phyloP scores from a whole-genome alignment of 2,888 invertebrate species.

The Trachelus iudaicus region DNA sequence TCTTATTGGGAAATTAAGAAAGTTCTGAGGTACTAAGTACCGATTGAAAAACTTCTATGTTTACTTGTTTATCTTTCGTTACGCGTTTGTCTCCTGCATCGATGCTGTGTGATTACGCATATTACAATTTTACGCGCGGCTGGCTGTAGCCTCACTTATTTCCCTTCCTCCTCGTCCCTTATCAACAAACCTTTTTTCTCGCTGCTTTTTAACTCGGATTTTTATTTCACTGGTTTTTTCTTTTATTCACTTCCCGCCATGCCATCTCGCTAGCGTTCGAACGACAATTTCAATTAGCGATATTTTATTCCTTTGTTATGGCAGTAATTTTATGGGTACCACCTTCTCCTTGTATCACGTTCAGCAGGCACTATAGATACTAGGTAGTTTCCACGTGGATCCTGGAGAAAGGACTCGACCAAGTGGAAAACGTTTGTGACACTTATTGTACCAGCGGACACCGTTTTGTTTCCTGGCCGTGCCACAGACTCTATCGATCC shows the following conservation, averaged over 20 bases:
- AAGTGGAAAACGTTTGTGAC: background rate
- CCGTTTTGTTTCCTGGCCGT: background rate
- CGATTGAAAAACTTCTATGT: background rate
- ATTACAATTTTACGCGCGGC: constrained; percentile 19
- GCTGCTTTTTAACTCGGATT: background rate
- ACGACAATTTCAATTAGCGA: background rate
- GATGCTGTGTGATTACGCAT: constrained; percentile 16
- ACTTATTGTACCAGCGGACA: background rate
- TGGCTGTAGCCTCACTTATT: constrained; percentile 12
- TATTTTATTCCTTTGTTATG: background rate
- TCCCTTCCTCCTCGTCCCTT: background rate
- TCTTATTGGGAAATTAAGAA: background rate
- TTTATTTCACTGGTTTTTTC: background rate
- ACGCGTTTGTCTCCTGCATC: background rate
- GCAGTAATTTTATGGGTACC: background rate
- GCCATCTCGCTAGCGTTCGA: background rate
- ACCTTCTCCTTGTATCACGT: background rate
- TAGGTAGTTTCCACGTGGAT: background rate
- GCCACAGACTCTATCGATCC: background rate
- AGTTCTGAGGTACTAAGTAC: background rate
- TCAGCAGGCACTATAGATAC: background rate
- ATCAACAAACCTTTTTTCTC: background rate
- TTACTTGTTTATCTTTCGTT: background rate
- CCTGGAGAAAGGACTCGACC: background rate
- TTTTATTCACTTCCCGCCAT: constrained; percentile 9